phyloP scores from a whole-genome alignment of 2,113 vertebrate genomes.

The Lophotis ruficrista region DNA sequence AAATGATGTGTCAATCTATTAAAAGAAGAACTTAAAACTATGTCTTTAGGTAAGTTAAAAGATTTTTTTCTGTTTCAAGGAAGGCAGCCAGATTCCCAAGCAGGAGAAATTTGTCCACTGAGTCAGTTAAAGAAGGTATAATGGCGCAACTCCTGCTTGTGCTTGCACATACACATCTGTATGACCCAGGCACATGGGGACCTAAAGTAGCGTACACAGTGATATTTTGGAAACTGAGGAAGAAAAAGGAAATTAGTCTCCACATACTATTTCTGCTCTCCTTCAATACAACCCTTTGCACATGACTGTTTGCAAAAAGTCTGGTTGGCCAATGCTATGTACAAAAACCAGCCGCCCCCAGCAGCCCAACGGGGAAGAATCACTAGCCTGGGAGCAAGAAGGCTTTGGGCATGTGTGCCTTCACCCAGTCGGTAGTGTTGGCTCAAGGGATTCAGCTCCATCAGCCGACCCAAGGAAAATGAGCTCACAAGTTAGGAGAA shows the following conservation, averaged over 20 bases:
- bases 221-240: background rate
- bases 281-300: background rate
- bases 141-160: background rate
- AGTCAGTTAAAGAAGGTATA: background rate
- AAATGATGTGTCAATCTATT: background rate
- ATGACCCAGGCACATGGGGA: background rate
- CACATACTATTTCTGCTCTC: background rate
- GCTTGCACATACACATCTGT: no score
- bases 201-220: rapidly evolving
- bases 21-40: background rate
- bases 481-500: background rate
- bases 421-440: background rate
- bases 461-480: rapidly evolving
- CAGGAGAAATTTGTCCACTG: background rate
- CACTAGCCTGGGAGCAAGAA: background rate
- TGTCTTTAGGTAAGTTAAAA: background rate
- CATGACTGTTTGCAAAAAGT: background rate
- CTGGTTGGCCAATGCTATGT: background rate
- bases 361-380: background rate
- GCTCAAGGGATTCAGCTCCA: background rate
- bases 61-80: background rate
- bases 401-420: background rate
- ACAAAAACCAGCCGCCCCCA: background rate
- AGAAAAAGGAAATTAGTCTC: background rate
- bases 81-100: background rate